These are phyloP conservation scores for Penaeus indicus DNA, from an alignment of 1,140 invertebrate species.

Conservation along the genomic window DNA sequence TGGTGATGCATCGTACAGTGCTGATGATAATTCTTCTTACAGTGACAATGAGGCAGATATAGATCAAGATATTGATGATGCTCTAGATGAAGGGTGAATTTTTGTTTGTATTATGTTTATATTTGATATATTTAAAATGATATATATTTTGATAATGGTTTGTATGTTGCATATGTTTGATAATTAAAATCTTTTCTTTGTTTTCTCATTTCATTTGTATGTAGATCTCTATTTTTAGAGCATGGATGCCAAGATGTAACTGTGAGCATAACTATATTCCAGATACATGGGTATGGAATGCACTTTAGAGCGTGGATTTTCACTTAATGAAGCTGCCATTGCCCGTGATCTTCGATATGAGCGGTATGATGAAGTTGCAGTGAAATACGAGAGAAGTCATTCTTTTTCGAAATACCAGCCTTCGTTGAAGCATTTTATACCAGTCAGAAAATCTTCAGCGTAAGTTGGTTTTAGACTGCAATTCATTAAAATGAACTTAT, in stretches of 20 bases:
- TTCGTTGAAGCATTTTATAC: constrained; percentile 65
- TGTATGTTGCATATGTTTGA: neutral
- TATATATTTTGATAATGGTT: neutral
- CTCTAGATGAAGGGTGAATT: constrained; percentile 60
- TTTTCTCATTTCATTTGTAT: neutral
- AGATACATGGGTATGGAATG: constrained; percentile 67
- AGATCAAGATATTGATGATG: constrained; percentile 39
- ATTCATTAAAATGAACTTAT: neutral
- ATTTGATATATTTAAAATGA: neutral
- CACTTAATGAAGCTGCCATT: constrained; percentile 62
- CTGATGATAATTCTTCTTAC: too few species aligned
- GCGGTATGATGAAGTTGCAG: constrained; percentile 53
- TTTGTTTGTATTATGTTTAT: neutral
- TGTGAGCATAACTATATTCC: neutral
- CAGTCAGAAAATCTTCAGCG: constrained; percentile 65
- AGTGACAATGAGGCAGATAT: constrained; percentile 42
- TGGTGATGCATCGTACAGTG: too few species aligned
- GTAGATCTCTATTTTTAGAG: neutral
- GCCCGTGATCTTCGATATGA: constrained; percentile 49
- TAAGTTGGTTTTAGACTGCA: constrained; percentile 44
- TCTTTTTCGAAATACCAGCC: constrained; percentile 53
- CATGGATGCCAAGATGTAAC: neutral
- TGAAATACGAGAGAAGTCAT: constrained; percentile 47
- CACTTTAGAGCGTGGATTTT: constrained; percentile 66
- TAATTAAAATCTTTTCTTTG: neutral